Percentiles rank a stretch among this genome's conserved stretches.
These are phyloP conservation scores for Pachyrhynchus sulphureomaculatus DNA, from an alignment of 1,140 invertebrate species.

Conservation along the genomic window DNA sequence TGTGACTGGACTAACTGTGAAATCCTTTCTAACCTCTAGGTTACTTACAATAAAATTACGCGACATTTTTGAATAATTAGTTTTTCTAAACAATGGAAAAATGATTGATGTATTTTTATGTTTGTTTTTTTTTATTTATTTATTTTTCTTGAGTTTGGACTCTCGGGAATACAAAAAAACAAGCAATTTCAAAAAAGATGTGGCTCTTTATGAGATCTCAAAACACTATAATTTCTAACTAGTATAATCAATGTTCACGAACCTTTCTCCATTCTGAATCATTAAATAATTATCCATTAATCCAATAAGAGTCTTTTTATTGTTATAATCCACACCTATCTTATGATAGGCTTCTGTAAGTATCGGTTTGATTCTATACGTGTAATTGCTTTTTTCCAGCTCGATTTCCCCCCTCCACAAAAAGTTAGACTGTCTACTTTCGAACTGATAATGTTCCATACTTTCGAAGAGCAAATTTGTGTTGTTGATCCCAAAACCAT, in stretches of 20 bases:
- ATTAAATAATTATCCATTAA: conserved; percentile 46
- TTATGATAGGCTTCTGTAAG: conserved; percentile 47
- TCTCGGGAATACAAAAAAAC: too few relatives aligned
- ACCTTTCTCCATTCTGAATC: conserved; percentile 52
- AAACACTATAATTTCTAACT: too few relatives aligned
- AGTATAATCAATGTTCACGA: not conserved
- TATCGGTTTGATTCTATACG: conserved; percentile 49
- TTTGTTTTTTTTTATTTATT: too few relatives aligned
- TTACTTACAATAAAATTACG: too few relatives aligned
- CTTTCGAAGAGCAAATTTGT: conserved; percentile 10
- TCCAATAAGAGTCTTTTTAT: conserved; percentile 49
- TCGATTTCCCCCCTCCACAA: conserved; percentile 15
- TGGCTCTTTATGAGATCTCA: too few relatives aligned
- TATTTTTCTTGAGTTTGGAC: too few relatives aligned
- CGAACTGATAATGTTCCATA: conserved; percentile 6
- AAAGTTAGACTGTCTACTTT: not conserved
- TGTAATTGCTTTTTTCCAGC: conserved; percentile 4
- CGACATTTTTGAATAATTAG: too few relatives aligned
- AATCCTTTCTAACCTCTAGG: too few relatives aligned
- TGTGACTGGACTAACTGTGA: too few relatives aligned
- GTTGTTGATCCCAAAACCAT: not conserved
- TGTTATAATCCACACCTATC: conserved; percentile 40
- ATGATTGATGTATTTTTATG: too few relatives aligned
- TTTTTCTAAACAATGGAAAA: too few relatives aligned
- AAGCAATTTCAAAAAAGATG: too few relatives aligned